Evolutionary conservation across 2,888 invertebrate genomes (phyloP), one percentile per base, ranked within the genome.

Genomic region (Synanthedon andrenaeformis): DNA sequence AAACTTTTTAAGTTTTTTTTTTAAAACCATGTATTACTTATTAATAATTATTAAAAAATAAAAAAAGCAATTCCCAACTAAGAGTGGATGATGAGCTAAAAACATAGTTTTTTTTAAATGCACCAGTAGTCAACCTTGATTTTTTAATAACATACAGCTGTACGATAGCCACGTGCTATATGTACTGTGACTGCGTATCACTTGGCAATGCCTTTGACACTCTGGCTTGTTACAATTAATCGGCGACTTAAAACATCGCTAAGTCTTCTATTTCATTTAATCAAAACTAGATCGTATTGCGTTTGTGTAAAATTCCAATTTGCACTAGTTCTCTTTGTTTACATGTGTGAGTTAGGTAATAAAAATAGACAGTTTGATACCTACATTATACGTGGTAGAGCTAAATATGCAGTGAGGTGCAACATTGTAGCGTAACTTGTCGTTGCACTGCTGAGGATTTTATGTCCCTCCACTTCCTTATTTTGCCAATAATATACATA

Each of bases 281-380:
- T 49, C 19, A 17, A 49, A 49, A 49, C 5, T 49, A 10, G 51
- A 52, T 54, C 60, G 63, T 58, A 56, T 53, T 19, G 2, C 17
- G 14, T 17, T 23, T 17, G 45, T 12, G 45, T 45, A 45, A 14
- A 45, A 14, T 45, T 14, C 10, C 45, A 45, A 45, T 45, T 45
- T n/a, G n/a, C 11, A 12, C 10, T 10, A 35, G 35, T 35, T 10
- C 35, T 35, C 35, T 35, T 35, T 35, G 35, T 52, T 57, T 57
- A 55, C 41, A 17, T 63, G 68, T 70, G 69, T 64, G 66, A 55
- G 69, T 65, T 61, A 53, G 54, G 59, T 54, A 62, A 66, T 70
- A 69, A 68, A 76, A 76, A 75, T 79, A 77, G 69, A 72, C 63
- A 59, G 62, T 65, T 64, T 68, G 71, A 78, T 76, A 73, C 69